Base-by-base conservation (phyloP, 2,113 vertebrate genomes). In the Phocoena phocoena region DNA sequence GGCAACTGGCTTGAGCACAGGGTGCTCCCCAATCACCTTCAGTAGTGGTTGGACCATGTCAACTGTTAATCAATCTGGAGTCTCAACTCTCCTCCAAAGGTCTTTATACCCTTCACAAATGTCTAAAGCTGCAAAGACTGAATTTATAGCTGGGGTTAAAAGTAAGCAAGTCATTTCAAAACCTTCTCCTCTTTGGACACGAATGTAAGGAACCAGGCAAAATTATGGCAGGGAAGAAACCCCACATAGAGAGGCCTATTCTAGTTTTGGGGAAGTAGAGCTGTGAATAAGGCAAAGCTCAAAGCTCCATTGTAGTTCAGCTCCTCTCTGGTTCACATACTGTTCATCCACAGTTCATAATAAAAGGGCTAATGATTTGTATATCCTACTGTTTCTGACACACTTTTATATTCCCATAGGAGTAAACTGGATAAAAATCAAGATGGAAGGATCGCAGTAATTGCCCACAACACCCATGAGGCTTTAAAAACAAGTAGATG, bases 201-300 rank as follows among this genome's bases (percentile, higher is more conserved):
- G 83, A 88, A 94, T 95, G 93, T 70, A 97, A 96, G 97, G 97
- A 97, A 95, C 79, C 77, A 94, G 38, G 95, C 58, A 83, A 88
- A 96, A 83, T 26, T 86, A 93, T 55, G 79, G 79, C 2, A 1
- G 58, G 79, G 73, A 83, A 86, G 82, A 90, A 88, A 90, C 62
- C 68, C 73, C 83, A 81, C 5, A 0, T 0, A 23, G 25, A 90
- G 65, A 73, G 31, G 36, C 53, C 85, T 38, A 2, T 3, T 63
- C 60, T 90, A 25, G 58, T 76, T 97, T 87, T 50, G 68, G 74
- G 86, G 95, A 98, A 98, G 96, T 84, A 17, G 10, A 38, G 62
- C n/a, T 20, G 8, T 28, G 25, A 65, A 47, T 8, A 87, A 83
- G 44, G 31, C 63, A 36, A 28, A 73, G 38, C 71, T 71, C 62